Base-by-base conservation (phyloP, 2,797 vertebrate species). In the Gadopsis marmoratus region DNA sequence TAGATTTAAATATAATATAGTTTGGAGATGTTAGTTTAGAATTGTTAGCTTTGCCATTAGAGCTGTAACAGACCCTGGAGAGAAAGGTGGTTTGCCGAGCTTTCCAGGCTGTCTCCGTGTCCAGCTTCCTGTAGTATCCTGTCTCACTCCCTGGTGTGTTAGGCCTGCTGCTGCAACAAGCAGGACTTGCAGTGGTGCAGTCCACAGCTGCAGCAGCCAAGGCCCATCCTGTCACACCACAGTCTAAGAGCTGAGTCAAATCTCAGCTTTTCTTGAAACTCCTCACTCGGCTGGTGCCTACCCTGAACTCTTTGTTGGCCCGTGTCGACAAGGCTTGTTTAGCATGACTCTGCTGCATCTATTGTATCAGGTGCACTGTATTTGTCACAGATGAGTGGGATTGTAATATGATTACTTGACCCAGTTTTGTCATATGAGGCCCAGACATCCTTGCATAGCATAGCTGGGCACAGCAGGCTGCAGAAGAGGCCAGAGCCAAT, bases 81-180 rank as follows among this genome's bases (percentile, higher is more conserved):
- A 71, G 62, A 53, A 45, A 65, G 31, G 73, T 47, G 54, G 43
- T 5, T 39, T 74, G 45, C 50, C n/a, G 66, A 35, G 47, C 63
- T 81, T n/a, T 68, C 37, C 48, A 33, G 43, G 55, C 71, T 48
- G 50, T 67, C 47, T 80, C 39, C 10, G 43, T 76, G 71, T 70
- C 62, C 78, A 68, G 69, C 72, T 71, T 82, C 54, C 87, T 88
- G 88, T 88, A 78, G 86, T 83, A 82, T 91, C 58, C 74, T 54
- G 45, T 85, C 86, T 85, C 76, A 47, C 59, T 90, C 84, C 68
- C 84, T 79, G 45, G 68, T 84, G 88, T 90, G 83, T 81, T 76
- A 53, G 66, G 76, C 56, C 65, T 76, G 78, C 89, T 86, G 87
- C 89, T 75, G 83, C 86, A 88, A 84, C 87, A 87, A 83, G 82